A percentile compares a stretch with the other conserved stretches of the same genome.
phyloP scores from a whole-genome alignment of 2,113 vertebrate genomes.

The Cololabis saira region DNA sequence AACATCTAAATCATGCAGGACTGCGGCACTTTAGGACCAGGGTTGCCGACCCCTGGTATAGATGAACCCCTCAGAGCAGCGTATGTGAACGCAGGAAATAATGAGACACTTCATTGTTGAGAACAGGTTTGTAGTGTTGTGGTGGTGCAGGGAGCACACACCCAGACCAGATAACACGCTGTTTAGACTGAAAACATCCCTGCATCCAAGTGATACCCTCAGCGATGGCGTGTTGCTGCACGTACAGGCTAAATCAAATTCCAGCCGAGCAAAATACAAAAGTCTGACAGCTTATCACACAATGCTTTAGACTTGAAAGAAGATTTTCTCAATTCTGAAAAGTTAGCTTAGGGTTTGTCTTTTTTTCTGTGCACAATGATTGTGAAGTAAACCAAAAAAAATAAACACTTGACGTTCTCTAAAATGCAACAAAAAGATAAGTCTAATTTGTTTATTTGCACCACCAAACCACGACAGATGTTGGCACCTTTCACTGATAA shows the following conservation, averaged over 20 bases:
- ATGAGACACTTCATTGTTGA: not conserved
- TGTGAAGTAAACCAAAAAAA: slow-evolving; percentile 11
- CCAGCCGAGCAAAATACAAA: not conserved
- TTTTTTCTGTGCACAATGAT: not conserved
- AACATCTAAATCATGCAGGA: no score
- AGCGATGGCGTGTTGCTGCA: slow-evolving; percentile 2
- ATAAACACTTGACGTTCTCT: no score
- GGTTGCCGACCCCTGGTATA: no score
- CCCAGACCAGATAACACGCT: slow-evolving; percentile 19
- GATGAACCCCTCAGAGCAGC: not conserved
- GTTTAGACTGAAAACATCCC: slow-evolving; percentile 34
- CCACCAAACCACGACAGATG: no score
- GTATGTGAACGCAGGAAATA: not conserved
- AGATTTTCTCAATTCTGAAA: slow-evolving; percentile 6
- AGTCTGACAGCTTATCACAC: slow-evolving; percentile 13
- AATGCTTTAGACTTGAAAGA: not conserved
- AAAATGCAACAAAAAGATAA: no score
- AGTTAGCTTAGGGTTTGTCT: not conserved
- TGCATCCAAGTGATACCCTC: slow-evolving; percentile 14
- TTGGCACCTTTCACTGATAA: no score
- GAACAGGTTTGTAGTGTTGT: slow-evolving; percentile 16
- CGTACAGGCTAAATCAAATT: slow-evolving; percentile 13
- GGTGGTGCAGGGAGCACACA: slow-evolving; percentile 14
- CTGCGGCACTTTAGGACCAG: no score
- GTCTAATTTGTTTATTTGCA: no score